Evolutionary conservation across 2,113 vertebrate species (phyloP), one percentile per base, ranked within the genome.

Genomic region (Chinchilla lanigera): DNA sequence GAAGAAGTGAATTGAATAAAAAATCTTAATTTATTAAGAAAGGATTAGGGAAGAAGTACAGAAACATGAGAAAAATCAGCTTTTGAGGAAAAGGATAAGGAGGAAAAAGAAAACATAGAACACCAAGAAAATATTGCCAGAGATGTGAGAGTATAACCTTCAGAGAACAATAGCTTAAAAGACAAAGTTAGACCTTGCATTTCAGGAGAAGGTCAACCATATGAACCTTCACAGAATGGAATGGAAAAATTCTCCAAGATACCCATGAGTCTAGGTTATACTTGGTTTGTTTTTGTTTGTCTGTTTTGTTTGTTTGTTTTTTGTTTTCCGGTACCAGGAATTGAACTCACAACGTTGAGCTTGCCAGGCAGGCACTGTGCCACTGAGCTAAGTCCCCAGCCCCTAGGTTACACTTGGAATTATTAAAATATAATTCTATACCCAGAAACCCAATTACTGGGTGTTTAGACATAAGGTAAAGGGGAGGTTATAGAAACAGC

Each of bases 381-480:
- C n/a, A n/a, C n/a, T n/a, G n/a, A n/a, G n/a, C n/a, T n/a, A n/a
- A n/a, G n/a, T n/a, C n/a, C n/a, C n/a, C n/a, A n/a, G n/a, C n/a
- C n/a, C n/a, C n/a, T n/a, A n/a, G n/a, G n/a, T n/a, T n/a, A n/a
- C n/a, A n/a, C 33, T 38, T 93, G 38, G 30, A n/a, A 47, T 61
- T 71, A 28, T 60, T 56, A 77, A 65, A 71, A 24, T 82, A 69
- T 44, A 91, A 75, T 60, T 16, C 7, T 61, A 1, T 86, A 54
- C 17, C 17, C 13, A 71, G 65, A 92, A 75, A 56, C n/a, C 16
- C 81, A 91, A 86, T 56, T 89, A 13, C 13, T 77, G 3, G 71
- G 28, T 90, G 30, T 61, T 94, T 61, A 82, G 44, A 65, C 82
- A 71, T 81, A 86, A 94, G 73, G 75, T 11, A 80, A 80, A 93